Conservation (phyloP, 2,797 vertebrate genomes). For the Coregonus sp. region DNA sequence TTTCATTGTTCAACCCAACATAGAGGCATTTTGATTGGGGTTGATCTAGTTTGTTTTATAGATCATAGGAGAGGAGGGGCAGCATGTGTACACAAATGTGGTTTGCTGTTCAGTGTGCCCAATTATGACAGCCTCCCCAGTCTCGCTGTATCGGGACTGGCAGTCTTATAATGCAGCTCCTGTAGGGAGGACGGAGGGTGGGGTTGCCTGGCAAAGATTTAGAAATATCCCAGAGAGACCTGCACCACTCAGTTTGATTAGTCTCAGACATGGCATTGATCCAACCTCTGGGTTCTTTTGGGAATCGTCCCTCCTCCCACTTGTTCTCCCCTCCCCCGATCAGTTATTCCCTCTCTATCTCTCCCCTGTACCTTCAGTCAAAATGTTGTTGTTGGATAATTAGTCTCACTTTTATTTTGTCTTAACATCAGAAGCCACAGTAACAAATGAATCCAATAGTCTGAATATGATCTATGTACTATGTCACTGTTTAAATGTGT, state of each 20-base stretch:
- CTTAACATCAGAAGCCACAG: constrained; percentile 61
- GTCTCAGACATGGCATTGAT: constrained; percentile 60
- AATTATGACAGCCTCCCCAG: background rate
- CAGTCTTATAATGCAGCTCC: constrained; percentile 45
- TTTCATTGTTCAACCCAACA: constrained; percentile 30
- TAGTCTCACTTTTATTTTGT: constrained; percentile 49
- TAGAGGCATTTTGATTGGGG: constrained; percentile 31
- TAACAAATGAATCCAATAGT: constrained; percentile 47
- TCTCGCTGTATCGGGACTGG: constrained; percentile 40
- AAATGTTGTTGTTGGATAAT: constrained; percentile 64
- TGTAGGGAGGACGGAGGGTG: constrained; percentile 45
- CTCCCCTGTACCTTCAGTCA: constrained; percentile 39
- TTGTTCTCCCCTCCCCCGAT: constrained; percentile 31
- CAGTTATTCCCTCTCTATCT: constrained; percentile 20
- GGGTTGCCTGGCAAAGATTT: constrained; percentile 53
- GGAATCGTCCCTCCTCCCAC: constrained; percentile 47
- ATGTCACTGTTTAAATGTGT: background rate
- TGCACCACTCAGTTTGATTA: constrained; percentile 56
- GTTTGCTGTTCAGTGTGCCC: constrained; percentile 25
- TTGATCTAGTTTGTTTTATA: constrained; percentile 51
- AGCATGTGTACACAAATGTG: constrained; percentile 10
- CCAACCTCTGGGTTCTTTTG: constrained; percentile 62
- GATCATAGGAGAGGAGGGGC: constrained; percentile 41
- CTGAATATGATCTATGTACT: constrained; percentile 56
- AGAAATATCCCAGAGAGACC: constrained; percentile 54